A percentile compares a stretch with the other conserved stretches of the same genome.
Evolutionary conservation across 2,797 vertebrate genomes (phyloP).

Genomic region (Lerista edwardsae): DNA sequence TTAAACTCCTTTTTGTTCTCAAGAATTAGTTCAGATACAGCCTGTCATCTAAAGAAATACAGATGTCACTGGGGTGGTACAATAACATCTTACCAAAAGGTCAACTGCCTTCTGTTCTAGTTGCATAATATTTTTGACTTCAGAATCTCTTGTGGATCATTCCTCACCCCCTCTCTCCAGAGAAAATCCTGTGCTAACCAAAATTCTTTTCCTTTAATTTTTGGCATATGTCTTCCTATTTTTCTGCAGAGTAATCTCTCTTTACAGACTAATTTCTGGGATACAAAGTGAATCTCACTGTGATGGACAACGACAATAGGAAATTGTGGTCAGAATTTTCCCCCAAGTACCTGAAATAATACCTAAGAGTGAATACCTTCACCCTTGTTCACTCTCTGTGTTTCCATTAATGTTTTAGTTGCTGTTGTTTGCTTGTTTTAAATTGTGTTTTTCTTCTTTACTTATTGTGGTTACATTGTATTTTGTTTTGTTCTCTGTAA

Average conservation of each 20-base stretch:
- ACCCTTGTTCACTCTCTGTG: no score
- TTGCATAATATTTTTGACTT: neutral
- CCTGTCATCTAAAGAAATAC: no score
- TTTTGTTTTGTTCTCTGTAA: no score
- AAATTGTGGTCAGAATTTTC: slow-evolving; percentile 11
- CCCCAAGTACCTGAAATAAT: slow-evolving; percentile 34
- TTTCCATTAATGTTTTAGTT: no score
- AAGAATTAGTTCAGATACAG: no score
- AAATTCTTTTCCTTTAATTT: accelerated
- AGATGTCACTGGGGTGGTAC: no score
- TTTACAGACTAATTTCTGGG: slow-evolving; percentile 45
- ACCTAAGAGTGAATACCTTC: no score
- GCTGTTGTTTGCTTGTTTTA: no score
- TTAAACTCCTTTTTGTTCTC: no score
- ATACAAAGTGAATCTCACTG: slow-evolving; percentile 7
- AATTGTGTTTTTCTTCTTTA: no score
- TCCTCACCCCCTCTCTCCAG: slow-evolving; percentile 15
- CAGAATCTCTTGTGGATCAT: no score
- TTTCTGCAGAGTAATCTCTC: slow-evolving; percentile 27
- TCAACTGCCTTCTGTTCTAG: neutral
- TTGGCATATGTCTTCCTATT: slow-evolving; percentile 32
- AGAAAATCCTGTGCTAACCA: slow-evolving; percentile 25
- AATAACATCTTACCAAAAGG: neutral
- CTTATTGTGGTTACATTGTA: no score
- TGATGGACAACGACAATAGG: slow-evolving; percentile 31